Evolutionary conservation across 2,888 invertebrate genomes (phyloP), one percentile per base, ranked within the genome.

Genomic region (Orthosia gracilis): DNA sequence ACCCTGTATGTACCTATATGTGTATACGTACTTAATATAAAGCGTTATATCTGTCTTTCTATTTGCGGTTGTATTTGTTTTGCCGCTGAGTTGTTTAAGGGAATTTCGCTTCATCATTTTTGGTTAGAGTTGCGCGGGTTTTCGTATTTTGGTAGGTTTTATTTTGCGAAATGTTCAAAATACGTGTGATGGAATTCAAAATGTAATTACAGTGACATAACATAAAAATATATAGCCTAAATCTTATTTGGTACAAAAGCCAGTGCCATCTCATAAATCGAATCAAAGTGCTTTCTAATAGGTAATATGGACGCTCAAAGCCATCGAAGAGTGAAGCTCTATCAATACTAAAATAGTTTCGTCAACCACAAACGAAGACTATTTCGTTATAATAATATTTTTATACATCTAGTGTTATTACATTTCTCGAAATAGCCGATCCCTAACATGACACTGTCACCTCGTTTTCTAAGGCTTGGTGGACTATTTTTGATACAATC

Each of bases 31-130:
- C 73, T 58, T 77, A 73, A 75, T 77, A 76, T 76, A 52, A 68
- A 80, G 71, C 61, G 65, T 63, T 85, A 72, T 80, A 64, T 81
- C 68, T 73, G 71, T 75, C 45, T 74, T 70, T 76, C 62, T 76
- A 75, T 73, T 66, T 77, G 61, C 26, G 62, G 59, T 52, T 76
- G 64, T 74, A 78, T 75, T 84, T 82, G 70, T 84, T 75, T 82
- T 66, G 65, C 55, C 69, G 50, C 52, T 49, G 59, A 67, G 63
- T 62, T 69, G 31, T 74, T 65, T 68, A 66, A 61, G 17, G 17
- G 47, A 76, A 31, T 58, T 52, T 54, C 45, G 54, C 57, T 69
- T 54, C 59, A 65, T 80, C 40, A 66, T 75, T 80, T 78, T 63
- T 54, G 62, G 52, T 64, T 78, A 21, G 26, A 49, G 15, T 52